Base-by-base conservation (phyloP, 2,113 vertebrate species). In the Mixornis gularis region DNA sequence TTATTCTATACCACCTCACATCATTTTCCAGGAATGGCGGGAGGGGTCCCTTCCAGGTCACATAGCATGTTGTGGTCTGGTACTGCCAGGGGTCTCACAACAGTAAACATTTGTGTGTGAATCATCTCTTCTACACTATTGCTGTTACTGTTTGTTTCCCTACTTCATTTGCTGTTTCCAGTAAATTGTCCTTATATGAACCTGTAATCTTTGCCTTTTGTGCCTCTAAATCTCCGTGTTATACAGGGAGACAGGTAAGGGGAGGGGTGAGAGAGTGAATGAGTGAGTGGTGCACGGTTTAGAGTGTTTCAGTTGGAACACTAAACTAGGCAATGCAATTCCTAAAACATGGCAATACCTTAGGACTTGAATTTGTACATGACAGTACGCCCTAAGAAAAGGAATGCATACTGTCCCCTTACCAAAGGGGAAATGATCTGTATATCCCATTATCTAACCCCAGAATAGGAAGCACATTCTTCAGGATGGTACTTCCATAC, bases 101-200 rank as follows among this genome's bases (percentile, higher is more conserved):
- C 0, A 36, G 22, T 6, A 13, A 65, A 12, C 0, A 2, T 8
- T 16, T 43, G 30, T 4, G 17, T 43, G 36, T 43, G 66, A 64
- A 72, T 58, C 43, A 13, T 43, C 14, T 36, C 49, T 43, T 79
- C 21, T 36, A 36, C 41, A 6, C 14, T 55, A 17, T 7, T 27
- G 17, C 22, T 51, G 12, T 32, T 34, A 49, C 26, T 56, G 21
- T 22, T 49, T 8, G 7, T 49, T 64, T 58, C 65, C 58, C 56
- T 17, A 65, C n/a, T 65, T 36, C 18, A 65, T 25, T 19, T 59
- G 7, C 52, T 44, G 12, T 44, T 79, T 72, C 32, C 27, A 58
- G 27, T 20, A 59, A 58, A 72, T n/a, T 36, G 15, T 43, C 27
- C 44, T 38, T 44, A 43, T 32, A 10, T 72, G 32, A 80, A 58